A percentile compares a stretch with the other conserved stretches of the same genome.
Conservation (phyloP, 2,113 vertebrate genomes). For the Ciconia boyciana region DNA sequence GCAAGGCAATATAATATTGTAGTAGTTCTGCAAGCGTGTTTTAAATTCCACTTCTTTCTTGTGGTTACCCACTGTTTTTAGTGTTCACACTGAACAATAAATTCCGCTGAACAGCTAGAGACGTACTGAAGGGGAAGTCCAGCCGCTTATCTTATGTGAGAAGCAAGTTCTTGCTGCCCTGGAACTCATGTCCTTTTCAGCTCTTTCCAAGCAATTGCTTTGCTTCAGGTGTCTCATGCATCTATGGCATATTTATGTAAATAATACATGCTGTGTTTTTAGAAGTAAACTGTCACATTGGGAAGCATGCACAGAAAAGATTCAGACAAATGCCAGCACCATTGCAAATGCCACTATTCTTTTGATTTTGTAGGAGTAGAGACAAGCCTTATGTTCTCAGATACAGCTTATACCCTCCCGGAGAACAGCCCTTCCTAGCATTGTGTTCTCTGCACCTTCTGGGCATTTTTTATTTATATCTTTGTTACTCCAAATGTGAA, state of each 20-base stretch:
- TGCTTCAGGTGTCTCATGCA: neutral
- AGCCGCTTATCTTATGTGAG: neutral
- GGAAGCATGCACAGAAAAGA: neutral
- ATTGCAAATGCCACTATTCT: neutral
- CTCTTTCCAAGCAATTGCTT: neutral
- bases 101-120: neutral
- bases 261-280: neutral
- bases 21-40: neutral
- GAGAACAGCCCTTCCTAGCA: neutral
- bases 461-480: slow-evolving; percentile 6
- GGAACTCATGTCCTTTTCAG: neutral
- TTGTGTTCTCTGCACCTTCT: slow-evolving; percentile 27
- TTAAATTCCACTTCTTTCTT: neutral
- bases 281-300: neutral
- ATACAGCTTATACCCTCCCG: neutral
- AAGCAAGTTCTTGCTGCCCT: neutral
- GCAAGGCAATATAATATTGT: neutral
- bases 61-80: neutral
- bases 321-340: neutral
- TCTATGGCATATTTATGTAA: neutral
- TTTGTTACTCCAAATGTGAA: neutral
- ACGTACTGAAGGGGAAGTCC: neutral
- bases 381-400: neutral
- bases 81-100: neutral
- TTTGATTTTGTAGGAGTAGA: neutral